Percentiles rank a stretch among this genome's conserved stretches.
phyloP scores from a whole-genome alignment of 2,888 invertebrate species.

The Luffia ferchaultella region DNA sequence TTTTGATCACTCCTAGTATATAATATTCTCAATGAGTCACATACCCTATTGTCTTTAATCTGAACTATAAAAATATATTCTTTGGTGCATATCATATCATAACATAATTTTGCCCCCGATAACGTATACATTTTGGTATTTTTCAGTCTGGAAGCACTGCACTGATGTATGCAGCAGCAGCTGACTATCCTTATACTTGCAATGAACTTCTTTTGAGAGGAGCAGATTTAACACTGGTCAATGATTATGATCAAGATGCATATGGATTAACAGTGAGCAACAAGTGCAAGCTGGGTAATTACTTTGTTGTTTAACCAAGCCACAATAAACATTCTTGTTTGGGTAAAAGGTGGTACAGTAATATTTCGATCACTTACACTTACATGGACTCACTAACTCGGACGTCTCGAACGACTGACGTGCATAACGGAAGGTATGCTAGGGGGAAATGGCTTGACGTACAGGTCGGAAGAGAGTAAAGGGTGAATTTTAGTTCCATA shows the following conservation, averaged over 20 bases:
- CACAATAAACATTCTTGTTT: background rate
- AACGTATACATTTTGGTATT: too few species aligned
- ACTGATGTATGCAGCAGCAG: constrained; percentile 89
- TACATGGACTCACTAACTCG: background rate
- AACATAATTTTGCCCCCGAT: too few species aligned
- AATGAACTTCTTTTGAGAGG: constrained; percentile 83
- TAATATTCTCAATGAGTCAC: too few species aligned
- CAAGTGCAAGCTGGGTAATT: constrained; percentile 58
- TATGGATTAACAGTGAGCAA: constrained; percentile 79
- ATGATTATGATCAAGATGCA: constrained; percentile 85
- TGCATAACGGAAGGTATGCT: too few species aligned
- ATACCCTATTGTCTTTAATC: too few species aligned
- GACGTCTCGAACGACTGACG: background rate
- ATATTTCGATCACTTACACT: background rate
- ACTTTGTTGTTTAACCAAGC: background rate
- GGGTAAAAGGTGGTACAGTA: background rate
- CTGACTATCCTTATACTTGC: constrained; percentile 89
- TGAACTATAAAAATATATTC: too few species aligned
- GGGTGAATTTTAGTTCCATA: too few species aligned
- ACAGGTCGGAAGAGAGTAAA: too few species aligned
- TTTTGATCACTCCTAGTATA: too few species aligned
- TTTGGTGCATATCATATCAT: too few species aligned
- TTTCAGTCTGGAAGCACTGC: constrained; percentile 87
- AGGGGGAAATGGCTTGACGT: too few species aligned
- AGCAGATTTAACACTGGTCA: constrained; percentile 81